phyloP scores from a whole-genome alignment of 2,888 invertebrate species.

The Holacanthella duospinosa region DNA sequence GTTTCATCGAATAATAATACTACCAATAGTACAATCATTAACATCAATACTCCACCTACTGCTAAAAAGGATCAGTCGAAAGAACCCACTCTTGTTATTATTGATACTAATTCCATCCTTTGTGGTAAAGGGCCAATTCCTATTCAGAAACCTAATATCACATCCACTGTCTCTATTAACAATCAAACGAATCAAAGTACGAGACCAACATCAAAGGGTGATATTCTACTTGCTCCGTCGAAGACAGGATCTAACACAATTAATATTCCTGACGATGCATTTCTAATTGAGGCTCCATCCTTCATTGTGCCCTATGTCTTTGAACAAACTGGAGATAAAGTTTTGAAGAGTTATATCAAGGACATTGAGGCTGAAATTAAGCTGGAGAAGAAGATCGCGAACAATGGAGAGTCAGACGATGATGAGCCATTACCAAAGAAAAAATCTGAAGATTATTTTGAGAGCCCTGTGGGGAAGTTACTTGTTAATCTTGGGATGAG shows the following conservation, averaged over 20 bases:
- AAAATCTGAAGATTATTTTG: slow-evolving; percentile 54
- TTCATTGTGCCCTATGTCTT: slow-evolving; percentile 89
- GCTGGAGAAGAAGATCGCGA: slow-evolving; percentile 26
- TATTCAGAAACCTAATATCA: slow-evolving; percentile 34
- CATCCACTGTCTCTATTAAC: neutral
- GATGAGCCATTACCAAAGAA: slow-evolving; percentile 39
- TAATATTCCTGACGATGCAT: slow-evolving; percentile 74
- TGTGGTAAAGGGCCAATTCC: slow-evolving; percentile 54
- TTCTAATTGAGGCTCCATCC: slow-evolving; percentile 81
- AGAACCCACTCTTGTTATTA: slow-evolving; percentile 64
- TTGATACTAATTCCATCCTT: slow-evolving; percentile 63
- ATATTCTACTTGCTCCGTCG: neutral
- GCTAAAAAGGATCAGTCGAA: slow-evolving; percentile 54
- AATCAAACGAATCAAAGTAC: neutral
- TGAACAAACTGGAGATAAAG: slow-evolving; percentile 73
- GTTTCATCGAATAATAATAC: neutral
- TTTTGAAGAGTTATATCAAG: slow-evolving; percentile 47
- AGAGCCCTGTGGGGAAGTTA: slow-evolving; percentile 76
- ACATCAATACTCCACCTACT: slow-evolving; percentile 51
- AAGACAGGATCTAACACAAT: slow-evolving; percentile 39
- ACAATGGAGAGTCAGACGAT: slow-evolving; percentile 35
- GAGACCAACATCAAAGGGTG: neutral
- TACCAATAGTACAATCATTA: neutral
- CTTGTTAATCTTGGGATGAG: slow-evolving; percentile 83
- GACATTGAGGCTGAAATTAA: slow-evolving; percentile 28